Conservation (phyloP, 2,888 invertebrate genomes). For the Lumbricus terrestris region DNA sequence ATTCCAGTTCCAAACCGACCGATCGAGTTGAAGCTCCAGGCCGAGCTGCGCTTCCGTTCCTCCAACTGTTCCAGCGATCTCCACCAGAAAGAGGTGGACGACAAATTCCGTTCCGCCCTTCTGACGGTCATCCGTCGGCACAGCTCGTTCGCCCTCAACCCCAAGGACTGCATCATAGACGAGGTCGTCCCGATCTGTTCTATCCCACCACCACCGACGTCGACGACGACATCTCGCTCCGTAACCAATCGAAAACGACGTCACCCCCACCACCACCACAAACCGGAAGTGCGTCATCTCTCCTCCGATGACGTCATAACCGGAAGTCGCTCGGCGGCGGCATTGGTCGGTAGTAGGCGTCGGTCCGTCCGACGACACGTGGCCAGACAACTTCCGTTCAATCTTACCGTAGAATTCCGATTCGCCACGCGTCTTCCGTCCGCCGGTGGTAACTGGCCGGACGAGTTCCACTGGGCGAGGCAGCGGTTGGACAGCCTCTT, state of each 20-base stretch:
- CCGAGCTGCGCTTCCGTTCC: constrained; percentile 34
- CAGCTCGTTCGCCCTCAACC: constrained; percentile 30
- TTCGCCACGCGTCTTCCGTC: constrained; percentile 35
- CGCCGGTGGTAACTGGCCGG: constrained; percentile 36
- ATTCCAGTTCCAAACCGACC: constrained; percentile 36
- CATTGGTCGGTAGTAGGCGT: too few relatives aligned
- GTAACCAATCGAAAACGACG: not conserved
- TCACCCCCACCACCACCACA: not conserved
- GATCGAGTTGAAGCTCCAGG: constrained; percentile 35
- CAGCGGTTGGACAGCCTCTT: constrained; percentile 35
- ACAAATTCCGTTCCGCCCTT: constrained; percentile 29
- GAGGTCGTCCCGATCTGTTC: constrained; percentile 28
- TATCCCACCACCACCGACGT: not conserved
- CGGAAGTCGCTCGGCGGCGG: not conserved
- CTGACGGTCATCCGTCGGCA: constrained; percentile 28
- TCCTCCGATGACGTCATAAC: not conserved
- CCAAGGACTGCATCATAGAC: constrained; percentile 36
- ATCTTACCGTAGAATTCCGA: constrained; percentile 34
- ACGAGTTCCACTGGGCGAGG: constrained; percentile 37
- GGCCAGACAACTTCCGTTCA: not conserved
- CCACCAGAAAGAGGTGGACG: constrained; percentile 21
- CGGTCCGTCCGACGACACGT: not conserved
- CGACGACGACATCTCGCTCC: not conserved
- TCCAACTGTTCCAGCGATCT: constrained; percentile 28
- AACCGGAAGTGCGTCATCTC: not conserved